These are phyloP conservation scores for Lemur catta DNA, from an alignment of 2,797 vertebrate genomes.

Conservation along the genomic window DNA sequence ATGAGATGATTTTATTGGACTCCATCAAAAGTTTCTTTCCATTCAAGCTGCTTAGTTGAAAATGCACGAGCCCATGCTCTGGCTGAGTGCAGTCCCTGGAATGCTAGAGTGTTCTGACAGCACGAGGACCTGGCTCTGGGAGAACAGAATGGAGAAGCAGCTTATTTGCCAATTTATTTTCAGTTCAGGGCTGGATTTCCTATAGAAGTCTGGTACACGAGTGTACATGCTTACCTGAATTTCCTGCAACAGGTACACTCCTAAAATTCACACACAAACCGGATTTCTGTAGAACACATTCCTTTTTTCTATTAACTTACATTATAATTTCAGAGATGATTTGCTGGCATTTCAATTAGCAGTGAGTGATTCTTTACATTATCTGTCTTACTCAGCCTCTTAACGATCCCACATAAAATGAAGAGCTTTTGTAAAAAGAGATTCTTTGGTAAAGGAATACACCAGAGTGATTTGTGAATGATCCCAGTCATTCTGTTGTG, in stretches of 20 bases:
- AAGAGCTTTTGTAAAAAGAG: constrained; percentile 17
- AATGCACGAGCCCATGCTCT: neutral
- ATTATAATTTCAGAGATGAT: constrained; percentile 30
- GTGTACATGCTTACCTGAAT: neutral
- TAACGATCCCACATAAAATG: neutral
- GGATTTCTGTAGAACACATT: neutral
- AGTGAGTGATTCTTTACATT: constrained; percentile 31
- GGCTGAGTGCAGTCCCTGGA: neutral
- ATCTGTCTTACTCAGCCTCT: constrained; percentile 29
- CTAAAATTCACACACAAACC: neutral
- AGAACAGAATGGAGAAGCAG: neutral
- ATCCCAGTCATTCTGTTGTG: neutral
- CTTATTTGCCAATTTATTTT: neutral
- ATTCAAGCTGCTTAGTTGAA: neutral
- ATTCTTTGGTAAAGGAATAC: neutral
- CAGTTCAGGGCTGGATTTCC: neutral
- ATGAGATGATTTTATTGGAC: neutral
- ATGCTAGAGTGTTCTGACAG: neutral
- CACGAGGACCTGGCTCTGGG: neutral
- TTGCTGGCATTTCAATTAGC: constrained; percentile 40
- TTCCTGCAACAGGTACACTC: neutral
- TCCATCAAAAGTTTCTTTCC: neutral
- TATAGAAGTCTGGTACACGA: neutral
- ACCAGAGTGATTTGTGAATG: neutral
- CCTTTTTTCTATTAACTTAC: neutral